Evolutionary conservation across 2,888 invertebrate species (phyloP), one percentile per base, ranked within the genome.

Genomic region (Sphecodes monilicornis): DNA sequence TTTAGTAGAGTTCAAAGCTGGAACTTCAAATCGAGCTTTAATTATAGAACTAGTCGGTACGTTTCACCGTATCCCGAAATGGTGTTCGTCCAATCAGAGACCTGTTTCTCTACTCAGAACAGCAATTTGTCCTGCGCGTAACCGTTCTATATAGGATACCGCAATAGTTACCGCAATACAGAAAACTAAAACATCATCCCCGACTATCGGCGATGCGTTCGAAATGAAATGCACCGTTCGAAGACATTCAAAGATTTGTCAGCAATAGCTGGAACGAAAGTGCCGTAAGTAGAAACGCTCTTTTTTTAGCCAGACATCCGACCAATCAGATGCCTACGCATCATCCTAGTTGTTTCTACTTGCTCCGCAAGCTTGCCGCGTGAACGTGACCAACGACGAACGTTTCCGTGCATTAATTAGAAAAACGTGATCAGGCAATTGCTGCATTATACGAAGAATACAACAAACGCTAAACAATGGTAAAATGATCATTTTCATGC

Each of bases 231-330:
- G 64, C 29, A 29, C 2, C 29, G 26, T 60, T 64, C 64, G 10
- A 64, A 73, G n/a, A n/a, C n/a, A 54, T n/a, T 4, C n/a, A n/a
- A 54, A 11, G 54, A 54, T 60, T 60, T 60, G 16, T 60, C 26
- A 29, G 16, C 16, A 16, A 32, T 2, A 29, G 6, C 32, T 76
- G 86, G 60, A 73, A 29, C n/a, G 3, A 22, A 32, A 57, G 16
- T 18, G 26, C 41, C 39, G 72, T 74, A 86, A 86, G 86, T 86
- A 86, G 86, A 86, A 66, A 66, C 41, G 76, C 46, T 71, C 80
- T 79, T 82, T 82, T 81, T 82, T 54, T 86, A 86, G 80, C 74
- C 86, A 76, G 76, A 77, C 86, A 29, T 68, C 79, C 66, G 29
- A 29, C 82, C 86, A 86, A 86, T 86, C 79, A 71, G 50, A 79